These are phyloP conservation scores for Pollenia griseotomentosa DNA, from an alignment of 2,888 invertebrate species.

Conservation along the genomic window DNA sequence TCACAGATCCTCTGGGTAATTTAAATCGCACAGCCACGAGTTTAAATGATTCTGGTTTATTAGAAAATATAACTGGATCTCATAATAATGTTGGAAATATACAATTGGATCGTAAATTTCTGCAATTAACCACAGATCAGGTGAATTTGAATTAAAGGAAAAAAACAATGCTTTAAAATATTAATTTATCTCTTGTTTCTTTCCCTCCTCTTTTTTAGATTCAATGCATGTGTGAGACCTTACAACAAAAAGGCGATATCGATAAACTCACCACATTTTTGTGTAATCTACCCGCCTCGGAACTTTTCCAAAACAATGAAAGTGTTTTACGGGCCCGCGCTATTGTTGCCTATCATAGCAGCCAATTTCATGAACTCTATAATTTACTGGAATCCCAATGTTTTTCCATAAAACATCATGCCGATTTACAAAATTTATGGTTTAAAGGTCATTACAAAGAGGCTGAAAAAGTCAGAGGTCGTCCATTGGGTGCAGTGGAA, in stretches of 20 bases:
- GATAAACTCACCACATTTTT: constrained; percentile 94
- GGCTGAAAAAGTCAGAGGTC: constrained; percentile 93
- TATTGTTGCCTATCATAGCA: constrained; percentile 94
- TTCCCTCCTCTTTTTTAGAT: constrained; percentile 76
- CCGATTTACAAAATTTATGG: constrained; percentile 96
- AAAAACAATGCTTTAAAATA: background rate
- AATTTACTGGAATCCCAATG: constrained; percentile 94
- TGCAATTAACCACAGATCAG: constrained; percentile 84
- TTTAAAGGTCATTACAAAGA: constrained; percentile 97
- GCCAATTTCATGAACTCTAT: constrained; percentile 95
- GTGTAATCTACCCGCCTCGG: constrained; percentile 93
- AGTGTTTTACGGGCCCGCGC: constrained; percentile 94
- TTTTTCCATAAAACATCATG: constrained; percentile 94
- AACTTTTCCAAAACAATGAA: constrained; percentile 92
- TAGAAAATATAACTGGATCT: constrained; percentile 79
- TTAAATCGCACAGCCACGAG: constrained; percentile 71
- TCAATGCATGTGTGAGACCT: constrained; percentile 87
- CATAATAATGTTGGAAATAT: constrained; percentile 80
- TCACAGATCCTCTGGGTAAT: constrained; percentile 61
- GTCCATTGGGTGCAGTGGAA: constrained; percentile 96
- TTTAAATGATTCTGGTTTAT: constrained; percentile 75
- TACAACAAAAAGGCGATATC: constrained; percentile 96
- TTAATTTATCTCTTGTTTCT: background rate
- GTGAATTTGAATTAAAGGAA: constrained; percentile 73
- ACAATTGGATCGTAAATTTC: constrained; percentile 82